Evolutionary conservation across 2,888 invertebrate species (phyloP), one percentile per base, ranked within the genome.

Genomic region (Sarcophaga carnaria): DNA sequence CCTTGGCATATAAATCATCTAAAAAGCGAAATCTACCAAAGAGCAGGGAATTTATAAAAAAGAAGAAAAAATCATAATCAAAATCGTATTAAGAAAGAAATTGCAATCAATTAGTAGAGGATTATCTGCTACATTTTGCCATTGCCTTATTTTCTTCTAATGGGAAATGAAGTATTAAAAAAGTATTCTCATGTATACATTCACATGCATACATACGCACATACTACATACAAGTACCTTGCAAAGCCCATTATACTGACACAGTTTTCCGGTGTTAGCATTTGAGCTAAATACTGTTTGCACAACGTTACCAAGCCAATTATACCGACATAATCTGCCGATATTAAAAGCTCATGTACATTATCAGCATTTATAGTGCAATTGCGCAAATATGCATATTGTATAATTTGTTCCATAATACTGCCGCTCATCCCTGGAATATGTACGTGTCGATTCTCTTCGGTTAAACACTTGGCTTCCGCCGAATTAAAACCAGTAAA

Each of bases 251-350:
- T 95, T 71, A 98, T 96, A 45, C 97, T 96, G 86, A 98, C 96
- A 91, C 97, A 97, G 92, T 98, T 98, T 89, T 95, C 95, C 0
- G 97, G 95, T 20, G 94, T 95, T 25, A 98, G 94, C 82, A 95
- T 95, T 64, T 93, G 93, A 79, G 95, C 94, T 20, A 98, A 94
- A 91, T 96, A 97, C 70, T 96, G 95, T 90, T 96, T 97, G 93
- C 98, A 98, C 25, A 96, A 94, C 88, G 96, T 95, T 75, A 97
- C 94, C 67, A 98, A 95, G 0, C 97, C 97, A 69, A 96, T 94
- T 89, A 98, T 96, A 90, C 97, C 96, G 79, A 98, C 95, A 92
- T 98, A 98, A 94, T 98, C 98, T 4, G 98, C 97, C 0, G 97
- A 96, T 90, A 97, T 96, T 63, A 98, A 94, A 17, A 98, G 94